Percentiles rank a stretch among this genome's conserved stretches.
Evolutionary conservation across 1,140 invertebrate species (phyloP).

Genomic region (Drosophila virilis): DNA sequence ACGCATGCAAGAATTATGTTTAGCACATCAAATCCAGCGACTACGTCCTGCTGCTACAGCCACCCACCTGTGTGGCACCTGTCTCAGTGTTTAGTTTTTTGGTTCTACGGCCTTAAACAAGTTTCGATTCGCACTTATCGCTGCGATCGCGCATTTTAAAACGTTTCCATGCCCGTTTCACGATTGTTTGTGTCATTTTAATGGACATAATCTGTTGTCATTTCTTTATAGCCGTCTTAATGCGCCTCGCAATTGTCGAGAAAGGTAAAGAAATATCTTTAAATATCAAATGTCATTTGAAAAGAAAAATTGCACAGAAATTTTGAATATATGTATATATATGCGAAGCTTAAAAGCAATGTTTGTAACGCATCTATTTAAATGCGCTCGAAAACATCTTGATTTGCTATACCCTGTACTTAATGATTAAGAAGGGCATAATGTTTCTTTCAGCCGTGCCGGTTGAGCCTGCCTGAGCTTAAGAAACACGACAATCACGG

Average conservation of each 20-base stretch:
- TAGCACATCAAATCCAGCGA: background rate
- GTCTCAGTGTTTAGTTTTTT: background rate
- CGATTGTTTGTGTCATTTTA: constrained; percentile 25
- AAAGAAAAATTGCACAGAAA: background rate
- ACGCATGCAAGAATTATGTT: constrained; percentile 17
- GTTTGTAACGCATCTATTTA: too few species aligned
- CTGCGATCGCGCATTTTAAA: constrained; percentile 12
- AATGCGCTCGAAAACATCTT: too few species aligned
- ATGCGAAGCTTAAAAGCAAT: too few species aligned
- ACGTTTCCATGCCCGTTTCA: constrained; percentile 20
- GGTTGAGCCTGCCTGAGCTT: too few species aligned
- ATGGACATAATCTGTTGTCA: constrained; percentile 8
- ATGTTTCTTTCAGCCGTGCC: too few species aligned
- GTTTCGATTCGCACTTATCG: constrained; percentile 28
- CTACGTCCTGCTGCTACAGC: constrained; percentile 42
- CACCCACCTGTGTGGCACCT: constrained; percentile 46
- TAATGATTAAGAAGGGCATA: too few species aligned
- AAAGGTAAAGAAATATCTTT: background rate
- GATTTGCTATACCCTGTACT: too few species aligned
- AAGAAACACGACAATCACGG: too few species aligned
- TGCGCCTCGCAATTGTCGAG: background rate
- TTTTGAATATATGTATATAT: background rate
- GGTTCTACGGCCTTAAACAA: constrained; percentile 14
- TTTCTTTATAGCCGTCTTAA: background rate
- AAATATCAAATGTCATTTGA: constrained; percentile 5